These are phyloP conservation scores for Idaea straminata DNA, from an alignment of 2,888 invertebrate species.

Conservation along the genomic window DNA sequence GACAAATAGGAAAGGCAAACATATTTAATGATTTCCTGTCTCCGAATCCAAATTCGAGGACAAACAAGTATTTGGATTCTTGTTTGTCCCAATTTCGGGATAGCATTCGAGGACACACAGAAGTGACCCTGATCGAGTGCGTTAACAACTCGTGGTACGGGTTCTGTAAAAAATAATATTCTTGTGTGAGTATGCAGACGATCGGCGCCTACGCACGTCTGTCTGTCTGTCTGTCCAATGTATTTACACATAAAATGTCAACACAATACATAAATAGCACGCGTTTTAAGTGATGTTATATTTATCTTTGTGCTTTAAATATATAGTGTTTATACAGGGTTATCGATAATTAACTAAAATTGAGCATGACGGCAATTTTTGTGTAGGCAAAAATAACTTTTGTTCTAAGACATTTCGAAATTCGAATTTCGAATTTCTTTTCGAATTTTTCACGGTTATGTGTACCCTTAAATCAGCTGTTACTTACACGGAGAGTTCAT, in stretches of 20 bases:
- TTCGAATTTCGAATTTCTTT: too few species aligned
- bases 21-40: too few species aligned
- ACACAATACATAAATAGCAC: conserved; percentile 10
- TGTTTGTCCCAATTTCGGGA: too few species aligned
- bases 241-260: conserved; percentile 20
- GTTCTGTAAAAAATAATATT: neutral
- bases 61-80: too few species aligned
- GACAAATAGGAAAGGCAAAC: too few species aligned
- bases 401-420: neutral
- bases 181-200: conserved; percentile 10
- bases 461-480: neutral
- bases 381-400: neutral
- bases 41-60: too few species aligned
- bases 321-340: conserved; percentile 8
- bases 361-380: too few species aligned
- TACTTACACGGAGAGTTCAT: neutral
- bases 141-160: neutral
- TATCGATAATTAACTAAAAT: conserved; percentile 8
- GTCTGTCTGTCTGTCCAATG: conserved; percentile 22
- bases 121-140: too few species aligned
- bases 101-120: too few species aligned
- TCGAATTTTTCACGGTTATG: too few species aligned
- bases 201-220: conserved; percentile 27
- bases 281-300: conserved; percentile 18
- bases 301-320: conserved; percentile 14